Base-by-base conservation (phyloP, 2,113 vertebrate species). In the Lipophrys pholis region DNA sequence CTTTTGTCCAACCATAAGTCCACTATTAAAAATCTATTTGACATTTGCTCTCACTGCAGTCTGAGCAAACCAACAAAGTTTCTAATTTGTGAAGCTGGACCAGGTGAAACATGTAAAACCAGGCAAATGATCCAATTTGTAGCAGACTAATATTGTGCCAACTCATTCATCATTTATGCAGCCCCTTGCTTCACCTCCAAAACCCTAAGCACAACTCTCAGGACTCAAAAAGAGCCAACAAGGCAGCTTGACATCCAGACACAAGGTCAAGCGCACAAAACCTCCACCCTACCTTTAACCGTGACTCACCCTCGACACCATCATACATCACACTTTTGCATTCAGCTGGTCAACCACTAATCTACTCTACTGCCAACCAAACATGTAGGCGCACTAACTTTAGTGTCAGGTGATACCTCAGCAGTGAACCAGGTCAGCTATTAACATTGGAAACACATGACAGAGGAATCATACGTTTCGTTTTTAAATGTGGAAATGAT, bases 361-460 rank as follows among this genome's bases (percentile, higher is more conserved):
- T 81, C 16, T 60, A 62, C 72, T 61, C 59, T 58, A 69, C 60
- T 46, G 52, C 30, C 73, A 63, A n/a, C 52, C 36, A 78, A 83
- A 68, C 41, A 52, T 42, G 38, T 6, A 68, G 16, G 57, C 69
- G 55, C 8, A 56, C 70, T 38, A 74, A 79, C 57, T 73, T 62
- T 12, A 67, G 54, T 39, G 65, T 43, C 61, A 55, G 45, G 21
- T 30, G 21, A 30, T 8, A 11, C 72, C 56, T 51, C 63, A 69
- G 41, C 54, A 21, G 50, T 52, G 70, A 86, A 84, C 63, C 85
- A 83, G 83, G 72, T 73, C 79, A 85, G 61, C 83, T 77, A 61
- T 54, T 67, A 82, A 72, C 54, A 59, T 41, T 67, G 62, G 60
- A 58, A 73, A 76, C 5, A 78, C 36, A 80, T 64, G 60, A 73